Conservation (phyloP, 2,888 invertebrate genomes). For the Phortica okadai region DNA sequence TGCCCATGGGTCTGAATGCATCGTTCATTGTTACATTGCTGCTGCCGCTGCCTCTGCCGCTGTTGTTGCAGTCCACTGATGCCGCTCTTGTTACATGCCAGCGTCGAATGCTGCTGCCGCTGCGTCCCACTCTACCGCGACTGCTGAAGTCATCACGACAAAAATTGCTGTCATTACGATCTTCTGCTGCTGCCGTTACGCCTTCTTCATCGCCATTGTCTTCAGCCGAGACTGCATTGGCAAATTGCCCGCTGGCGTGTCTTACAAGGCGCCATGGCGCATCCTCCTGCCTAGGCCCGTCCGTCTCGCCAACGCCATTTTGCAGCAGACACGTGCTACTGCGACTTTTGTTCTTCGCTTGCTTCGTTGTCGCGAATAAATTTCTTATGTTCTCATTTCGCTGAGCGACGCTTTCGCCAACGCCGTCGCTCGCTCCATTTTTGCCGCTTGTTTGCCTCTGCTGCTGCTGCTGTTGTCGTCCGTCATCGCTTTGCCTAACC, state of each 20-base stretch:
- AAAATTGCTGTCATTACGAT: too few relatives aligned
- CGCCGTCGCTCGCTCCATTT: slow-evolving; percentile 32
- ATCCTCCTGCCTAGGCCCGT: slow-evolving; percentile 32
- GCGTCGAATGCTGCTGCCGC: slow-evolving; percentile 42
- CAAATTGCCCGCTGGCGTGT: slow-evolving; percentile 62
- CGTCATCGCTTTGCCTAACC: slow-evolving; percentile 62
- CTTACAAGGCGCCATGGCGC: slow-evolving; percentile 35
- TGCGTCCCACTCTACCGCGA: background rate
- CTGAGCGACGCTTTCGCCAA: slow-evolving; percentile 55
- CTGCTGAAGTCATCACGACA: background rate
- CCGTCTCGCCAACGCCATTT: slow-evolving; percentile 39
- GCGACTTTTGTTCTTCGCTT: slow-evolving; percentile 51
- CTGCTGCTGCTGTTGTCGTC: slow-evolving; percentile 40
- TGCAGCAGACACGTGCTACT: slow-evolving; percentile 60
- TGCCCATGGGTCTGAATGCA: slow-evolving; percentile 42
- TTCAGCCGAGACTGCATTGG: slow-evolving; percentile 33
- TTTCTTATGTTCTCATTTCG: slow-evolving; percentile 71
- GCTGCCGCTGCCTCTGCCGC: background rate
- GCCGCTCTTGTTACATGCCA: slow-evolving; percentile 37
- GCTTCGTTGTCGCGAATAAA: slow-evolving; percentile 61
- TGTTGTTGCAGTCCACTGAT: slow-evolving; percentile 6
- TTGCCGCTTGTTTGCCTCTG: slow-evolving; percentile 21
- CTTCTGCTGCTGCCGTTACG: background rate
- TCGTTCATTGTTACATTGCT: slow-evolving; percentile 29
- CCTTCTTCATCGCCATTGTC: background rate